Evolutionary conservation across 2,888 invertebrate genomes (phyloP).

Genomic region (Nemurella pictetii): DNA sequence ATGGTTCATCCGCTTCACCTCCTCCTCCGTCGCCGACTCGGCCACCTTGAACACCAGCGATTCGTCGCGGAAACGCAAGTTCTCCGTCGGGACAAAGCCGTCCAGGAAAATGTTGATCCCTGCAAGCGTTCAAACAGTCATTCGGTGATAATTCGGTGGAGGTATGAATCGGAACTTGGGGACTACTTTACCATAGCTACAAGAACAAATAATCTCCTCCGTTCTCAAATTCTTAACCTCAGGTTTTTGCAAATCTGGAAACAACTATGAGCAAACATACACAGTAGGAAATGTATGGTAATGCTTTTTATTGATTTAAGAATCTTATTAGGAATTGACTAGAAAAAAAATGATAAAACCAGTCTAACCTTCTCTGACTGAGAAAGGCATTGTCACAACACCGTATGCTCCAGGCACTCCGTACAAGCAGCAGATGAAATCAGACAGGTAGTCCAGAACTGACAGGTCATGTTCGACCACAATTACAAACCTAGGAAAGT

Average conservation of each 20-base stretch:
- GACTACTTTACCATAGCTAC: background rate
- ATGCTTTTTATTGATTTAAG: background rate
- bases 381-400: slow-evolving; percentile 99
- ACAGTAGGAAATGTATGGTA: no score
- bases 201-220: background rate
- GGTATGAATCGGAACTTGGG: background rate
- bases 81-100: slow-evolving; percentile 99
- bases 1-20: slow-evolving; percentile 94
- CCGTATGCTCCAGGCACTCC: slow-evolving; percentile 99
- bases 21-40: slow-evolving; percentile 96
- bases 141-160: slow-evolving; percentile 2
- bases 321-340: no score
- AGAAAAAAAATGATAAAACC: background rate
- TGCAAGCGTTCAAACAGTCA: slow-evolving; percentile 48
- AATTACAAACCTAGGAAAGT: slow-evolving; percentile 81
- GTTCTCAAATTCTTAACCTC: background rate
- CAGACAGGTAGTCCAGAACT: slow-evolving; percentile 96
- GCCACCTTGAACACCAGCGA: slow-evolving; percentile 98
- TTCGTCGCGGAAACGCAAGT: slow-evolving; percentile 96
- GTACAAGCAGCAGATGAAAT: slow-evolving; percentile 98
- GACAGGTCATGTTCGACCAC: slow-evolving; percentile 99
- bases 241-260: no score
- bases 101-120: slow-evolving; percentile 98
- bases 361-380: slow-evolving; percentile 92
- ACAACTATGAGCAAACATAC: no score